These are phyloP conservation scores for Phaethon lepturus DNA, from an alignment of 2,113 vertebrate genomes.

Conservation along the genomic window DNA sequence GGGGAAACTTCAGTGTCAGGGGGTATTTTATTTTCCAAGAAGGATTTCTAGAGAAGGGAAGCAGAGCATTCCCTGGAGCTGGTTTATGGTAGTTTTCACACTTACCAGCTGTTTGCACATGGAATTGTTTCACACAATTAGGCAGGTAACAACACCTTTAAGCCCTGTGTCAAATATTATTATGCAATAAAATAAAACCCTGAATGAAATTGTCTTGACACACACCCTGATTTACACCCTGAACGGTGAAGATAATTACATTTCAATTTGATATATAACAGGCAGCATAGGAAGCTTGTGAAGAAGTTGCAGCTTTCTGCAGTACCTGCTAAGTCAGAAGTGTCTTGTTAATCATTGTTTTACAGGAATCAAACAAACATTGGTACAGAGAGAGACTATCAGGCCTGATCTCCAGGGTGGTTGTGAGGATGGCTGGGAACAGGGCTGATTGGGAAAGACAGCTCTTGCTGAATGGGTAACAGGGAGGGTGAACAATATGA, in stretches of 20 bases:
- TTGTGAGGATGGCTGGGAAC: neutral
- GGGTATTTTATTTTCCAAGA: neutral
- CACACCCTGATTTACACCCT: slow-evolving; percentile 76
- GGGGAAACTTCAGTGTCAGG: neutral
- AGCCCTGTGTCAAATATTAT: slow-evolving; percentile 75
- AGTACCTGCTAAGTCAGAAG: neutral
- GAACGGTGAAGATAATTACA: slow-evolving; percentile 75
- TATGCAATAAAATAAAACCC: slow-evolving; percentile 72
- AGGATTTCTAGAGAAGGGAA: neutral
- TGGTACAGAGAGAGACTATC: neutral
- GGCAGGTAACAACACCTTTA: slow-evolving; percentile 78
- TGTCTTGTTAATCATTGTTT: slow-evolving; percentile 41
- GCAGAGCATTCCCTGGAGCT: neutral
- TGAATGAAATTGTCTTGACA: slow-evolving; percentile 71
- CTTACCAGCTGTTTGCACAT: slow-evolving; percentile 66
- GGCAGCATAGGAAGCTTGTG: slow-evolving; percentile 47
- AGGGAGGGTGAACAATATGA: neutral
- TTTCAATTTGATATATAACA: slow-evolving; percentile 72
- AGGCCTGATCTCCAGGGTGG: neutral
- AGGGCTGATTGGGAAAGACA: neutral
- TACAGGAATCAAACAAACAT: neutral
- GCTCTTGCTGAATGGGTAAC: neutral
- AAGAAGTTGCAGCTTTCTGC: slow-evolving; percentile 50
- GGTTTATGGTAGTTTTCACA: neutral
- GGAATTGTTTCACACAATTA: slow-evolving; percentile 73